phyloP scores from a whole-genome alignment of 2,113 vertebrate genomes.

The Isichthys henryi region DNA sequence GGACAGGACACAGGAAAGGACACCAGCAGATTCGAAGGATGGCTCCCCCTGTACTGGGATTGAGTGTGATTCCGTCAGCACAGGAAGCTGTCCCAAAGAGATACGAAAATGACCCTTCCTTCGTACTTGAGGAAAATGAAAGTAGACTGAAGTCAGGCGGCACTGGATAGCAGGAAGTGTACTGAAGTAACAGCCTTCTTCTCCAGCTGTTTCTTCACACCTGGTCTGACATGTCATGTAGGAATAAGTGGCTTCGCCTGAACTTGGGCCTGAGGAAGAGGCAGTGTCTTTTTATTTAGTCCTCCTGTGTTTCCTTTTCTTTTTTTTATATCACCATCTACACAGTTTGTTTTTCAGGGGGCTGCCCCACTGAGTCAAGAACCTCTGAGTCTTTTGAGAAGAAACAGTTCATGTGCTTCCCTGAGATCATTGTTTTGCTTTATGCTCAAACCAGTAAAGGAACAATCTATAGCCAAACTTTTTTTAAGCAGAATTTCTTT shows the following conservation, averaged over 20 bases:
- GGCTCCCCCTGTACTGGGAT: neutral
- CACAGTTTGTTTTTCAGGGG: neutral
- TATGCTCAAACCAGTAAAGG: neutral
- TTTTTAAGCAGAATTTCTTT: neutral
- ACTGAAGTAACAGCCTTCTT: neutral
- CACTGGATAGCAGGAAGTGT: neutral
- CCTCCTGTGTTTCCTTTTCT: neutral
- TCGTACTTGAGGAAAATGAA: neutral
- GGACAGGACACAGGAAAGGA: neutral
- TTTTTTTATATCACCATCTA: neutral
- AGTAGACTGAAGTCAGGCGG: neutral
- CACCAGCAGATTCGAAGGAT: neutral
- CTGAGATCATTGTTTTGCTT: neutral
- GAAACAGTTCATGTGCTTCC: neutral
- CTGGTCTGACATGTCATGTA: neutral
- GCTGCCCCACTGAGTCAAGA: neutral
- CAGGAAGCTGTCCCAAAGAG: neutral
- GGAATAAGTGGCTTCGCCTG: neutral
- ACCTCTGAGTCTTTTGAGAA: neutral
- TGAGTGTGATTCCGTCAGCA: neutral
- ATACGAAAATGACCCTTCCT: neutral
- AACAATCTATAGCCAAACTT: neutral
- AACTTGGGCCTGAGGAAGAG: neutral
- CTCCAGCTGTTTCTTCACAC: neutral
- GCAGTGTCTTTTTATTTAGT: neutral